phyloP scores from a whole-genome alignment of 1,140 invertebrate species.

The Drosophila insularis region DNA sequence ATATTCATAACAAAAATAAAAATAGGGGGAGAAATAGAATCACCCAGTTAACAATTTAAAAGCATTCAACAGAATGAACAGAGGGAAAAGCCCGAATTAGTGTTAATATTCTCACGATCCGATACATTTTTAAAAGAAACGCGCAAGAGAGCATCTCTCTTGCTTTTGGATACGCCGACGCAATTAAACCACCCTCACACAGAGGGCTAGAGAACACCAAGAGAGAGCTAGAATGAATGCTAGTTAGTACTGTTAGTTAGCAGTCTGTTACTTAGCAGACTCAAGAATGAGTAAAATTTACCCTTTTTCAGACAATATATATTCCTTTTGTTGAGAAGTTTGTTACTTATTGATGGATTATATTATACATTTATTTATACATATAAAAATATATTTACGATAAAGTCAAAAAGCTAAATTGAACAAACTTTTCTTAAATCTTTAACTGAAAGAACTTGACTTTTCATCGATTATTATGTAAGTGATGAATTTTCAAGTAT shows the following conservation, averaged over 20 bases:
- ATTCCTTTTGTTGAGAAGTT: neutral
- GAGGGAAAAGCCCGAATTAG: conserved; percentile 25
- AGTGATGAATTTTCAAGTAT: too few species aligned
- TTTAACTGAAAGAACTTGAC: too few species aligned
- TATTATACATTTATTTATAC: too few species aligned
- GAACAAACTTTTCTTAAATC: too few species aligned
- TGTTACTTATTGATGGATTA: too few species aligned
- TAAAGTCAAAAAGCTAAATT: too few species aligned
- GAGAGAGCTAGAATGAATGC: conserved; percentile 12
- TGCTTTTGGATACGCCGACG: conserved; percentile 9
- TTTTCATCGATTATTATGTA: too few species aligned
- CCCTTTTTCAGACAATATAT: neutral
- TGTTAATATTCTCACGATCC: conserved; percentile 46
- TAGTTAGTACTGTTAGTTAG: conserved; percentile 8
- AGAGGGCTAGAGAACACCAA: neutral
- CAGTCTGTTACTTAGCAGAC: conserved; percentile 16
- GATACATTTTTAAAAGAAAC: conserved; percentile 26
- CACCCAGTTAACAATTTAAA: conserved; percentile 35
- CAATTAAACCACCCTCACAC: conserved; percentile 39
- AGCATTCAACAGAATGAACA: conserved; percentile 38
- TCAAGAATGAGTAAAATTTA: neutral
- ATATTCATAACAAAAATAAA: conserved; percentile 19
- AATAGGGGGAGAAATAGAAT: too few species aligned
- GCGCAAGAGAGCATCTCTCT: conserved; percentile 14
- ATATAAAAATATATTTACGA: too few species aligned